phyloP scores from a whole-genome alignment of 2,888 invertebrate genomes.

The Microctonus brassicae region DNA sequence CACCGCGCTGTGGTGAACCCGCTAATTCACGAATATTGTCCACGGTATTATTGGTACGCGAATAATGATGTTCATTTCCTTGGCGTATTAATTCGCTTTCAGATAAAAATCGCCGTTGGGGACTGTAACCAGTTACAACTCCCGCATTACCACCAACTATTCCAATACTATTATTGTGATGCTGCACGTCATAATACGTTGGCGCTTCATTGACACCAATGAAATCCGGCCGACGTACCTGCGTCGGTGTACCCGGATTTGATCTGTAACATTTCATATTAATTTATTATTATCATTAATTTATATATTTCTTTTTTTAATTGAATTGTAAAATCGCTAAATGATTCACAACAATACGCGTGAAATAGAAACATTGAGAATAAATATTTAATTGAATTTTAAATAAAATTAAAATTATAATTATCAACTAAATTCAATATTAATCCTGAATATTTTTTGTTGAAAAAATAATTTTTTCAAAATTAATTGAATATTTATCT shows the following conservation, averaged over 20 bases:
- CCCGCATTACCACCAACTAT: conserved; percentile 53
- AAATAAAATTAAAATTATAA: too few relatives aligned
- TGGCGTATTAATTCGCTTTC: conserved; percentile 75
- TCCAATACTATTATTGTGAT: conserved; percentile 47
- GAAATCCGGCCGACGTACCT: conserved; percentile 89
- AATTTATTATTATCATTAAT: background rate
- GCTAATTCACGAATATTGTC: conserved; percentile 91
- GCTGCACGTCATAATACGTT: conserved; percentile 67
- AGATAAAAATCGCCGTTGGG: conserved; percentile 77
- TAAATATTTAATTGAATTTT: too few relatives aligned
- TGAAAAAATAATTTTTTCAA: too few relatives aligned
- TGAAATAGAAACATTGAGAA: background rate
- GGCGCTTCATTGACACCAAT: conserved; percentile 76
- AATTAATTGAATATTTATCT: too few relatives aligned
- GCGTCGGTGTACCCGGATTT: conserved; percentile 92
- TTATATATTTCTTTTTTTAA: background rate
- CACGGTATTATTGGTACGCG: conserved; percentile 81
- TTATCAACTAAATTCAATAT: too few relatives aligned
- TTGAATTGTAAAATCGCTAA: background rate
- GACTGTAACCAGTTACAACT: conserved; percentile 65
- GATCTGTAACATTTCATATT: conserved; percentile 76
- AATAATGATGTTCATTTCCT: conserved; percentile 72
- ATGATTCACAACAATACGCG: conserved; percentile 6
- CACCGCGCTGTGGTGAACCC: conserved; percentile 86
- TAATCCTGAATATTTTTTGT: too few relatives aligned